Evolutionary conservation across 2,888 invertebrate genomes (phyloP), one percentile per base, ranked within the genome.

Genomic region (Aphodius granarius): DNA sequence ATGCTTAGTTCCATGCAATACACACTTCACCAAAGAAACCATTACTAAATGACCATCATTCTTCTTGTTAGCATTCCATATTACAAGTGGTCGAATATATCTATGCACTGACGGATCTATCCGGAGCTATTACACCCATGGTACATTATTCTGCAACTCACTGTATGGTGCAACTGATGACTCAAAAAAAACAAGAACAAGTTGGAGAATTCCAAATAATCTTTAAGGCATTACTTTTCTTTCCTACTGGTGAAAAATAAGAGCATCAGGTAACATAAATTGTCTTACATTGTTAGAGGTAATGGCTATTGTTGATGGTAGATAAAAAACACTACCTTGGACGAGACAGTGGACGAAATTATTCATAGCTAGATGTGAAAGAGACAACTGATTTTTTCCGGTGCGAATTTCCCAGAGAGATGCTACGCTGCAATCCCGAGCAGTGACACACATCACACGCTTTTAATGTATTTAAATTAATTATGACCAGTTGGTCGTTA

Each of bases 391-490:
- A 1, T 43, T 43, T 43, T 43, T 43, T 43, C 43, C 43, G 68
- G 68, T 20, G 68, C 22, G 20, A 22, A 20, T 68, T 68, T 68
- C 22, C 68, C 20, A 68, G 16, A 68, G 19, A 65, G 19, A 65
- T 18, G 19, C 16, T 4, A 15, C 3, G 65, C 65, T 4, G 16
- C 68, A 22, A 19, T 21, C 21, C n/a, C n/a, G 68, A 68, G 68
- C 21, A 21, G 68, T 20, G 22, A 20, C 21, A 21, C 20, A 21
- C 68, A 13, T 68, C 68, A 68, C 68, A 22, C 21, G 68, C 68
- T 68, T 68, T 68, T 68, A 68, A 68, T 68, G 68, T 19, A 68
- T 68, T 68, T 68, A 68, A 68, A 68, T 68, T 68, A 20, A 68
- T 68, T 68, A 68, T 68, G 68, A 20, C 68, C 20, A 19, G 68